Percentiles rank a stretch among this genome's conserved stretches.
phyloP scores from a whole-genome alignment of 2,888 invertebrate species.

The Teleogryllus oceanicus region DNA sequence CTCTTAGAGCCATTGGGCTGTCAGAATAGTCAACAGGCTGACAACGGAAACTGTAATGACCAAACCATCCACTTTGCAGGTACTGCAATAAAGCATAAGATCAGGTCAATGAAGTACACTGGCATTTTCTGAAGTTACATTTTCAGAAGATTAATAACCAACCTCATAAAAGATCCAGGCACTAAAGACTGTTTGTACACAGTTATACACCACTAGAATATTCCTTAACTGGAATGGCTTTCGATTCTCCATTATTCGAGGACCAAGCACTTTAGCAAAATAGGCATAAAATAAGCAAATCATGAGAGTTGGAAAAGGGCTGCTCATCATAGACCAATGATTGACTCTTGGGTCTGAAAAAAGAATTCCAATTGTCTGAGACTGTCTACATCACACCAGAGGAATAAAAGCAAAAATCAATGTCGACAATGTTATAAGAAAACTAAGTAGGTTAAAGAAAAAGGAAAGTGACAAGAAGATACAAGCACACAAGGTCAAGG shows the following conservation, averaged over 20 bases:
- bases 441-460: neutral
- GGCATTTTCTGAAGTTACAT: neutral
- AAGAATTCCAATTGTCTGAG: neutral
- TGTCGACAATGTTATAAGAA: neutral
- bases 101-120: neutral
- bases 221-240: conserved; percentile 80
- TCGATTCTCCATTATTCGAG: conserved; percentile 82
- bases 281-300: conserved; percentile 82
- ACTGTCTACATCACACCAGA: neutral
- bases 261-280: conserved; percentile 77
- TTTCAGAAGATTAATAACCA: conserved; percentile 45
- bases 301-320: conserved; percentile 78
- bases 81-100: conserved; percentile 43
- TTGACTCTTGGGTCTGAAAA: conserved; percentile 82
- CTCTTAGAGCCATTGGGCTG: conserved; percentile 52
- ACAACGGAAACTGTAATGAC: conserved; percentile 54
- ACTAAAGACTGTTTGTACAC: conserved; percentile 85
- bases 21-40: conserved; percentile 57
- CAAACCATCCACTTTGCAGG: conserved; percentile 52
- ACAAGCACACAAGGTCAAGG: neutral
- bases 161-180: conserved; percentile 92
- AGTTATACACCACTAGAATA: conserved; percentile 80
- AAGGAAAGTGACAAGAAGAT: neutral
- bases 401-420: neutral
- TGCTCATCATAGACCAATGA: conserved; percentile 85